Evolutionary conservation across 2,888 invertebrate genomes (phyloP).

Genomic region (Rhogogaster chlorosoma): DNA sequence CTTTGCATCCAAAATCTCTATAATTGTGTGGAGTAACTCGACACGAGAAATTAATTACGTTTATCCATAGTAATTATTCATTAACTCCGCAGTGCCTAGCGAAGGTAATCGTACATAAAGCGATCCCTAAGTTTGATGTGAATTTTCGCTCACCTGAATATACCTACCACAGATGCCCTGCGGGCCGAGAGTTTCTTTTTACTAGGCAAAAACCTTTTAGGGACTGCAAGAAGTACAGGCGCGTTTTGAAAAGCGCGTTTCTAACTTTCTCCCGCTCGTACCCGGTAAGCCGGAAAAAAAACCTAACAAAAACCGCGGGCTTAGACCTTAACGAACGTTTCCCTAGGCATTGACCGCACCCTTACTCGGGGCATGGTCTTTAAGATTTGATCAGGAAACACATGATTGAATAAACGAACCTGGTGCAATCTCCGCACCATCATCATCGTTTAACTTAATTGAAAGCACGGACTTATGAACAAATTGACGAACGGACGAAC

Average conservation of each 20-base stretch:
- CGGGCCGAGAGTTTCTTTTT: background rate
- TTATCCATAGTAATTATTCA: background rate
- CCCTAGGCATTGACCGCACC: background rate
- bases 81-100: background rate
- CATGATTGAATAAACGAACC: slow-evolving; percentile 44
- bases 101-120: background rate
- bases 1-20: background rate
- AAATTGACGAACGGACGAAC: background rate
- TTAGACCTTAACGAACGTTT: background rate
- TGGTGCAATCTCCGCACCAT: slow-evolving; percentile 18
- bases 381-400: slow-evolving; percentile 27
- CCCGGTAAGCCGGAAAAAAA: background rate
- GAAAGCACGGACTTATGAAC: background rate
- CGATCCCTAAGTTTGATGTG: background rate
- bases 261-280: background rate
- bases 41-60: slow-evolving; percentile 7
- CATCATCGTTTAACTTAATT: slow-evolving; percentile 38
- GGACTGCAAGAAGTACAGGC: background rate
- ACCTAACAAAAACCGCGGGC: background rate
- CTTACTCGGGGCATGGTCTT: background rate
- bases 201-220: background rate
- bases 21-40: background rate
- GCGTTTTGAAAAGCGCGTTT: background rate
- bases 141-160: background rate
- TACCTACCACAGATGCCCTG: background rate